Evolutionary conservation across 2,888 invertebrate species (phyloP).

Genomic region (Hyalella azteca): DNA sequence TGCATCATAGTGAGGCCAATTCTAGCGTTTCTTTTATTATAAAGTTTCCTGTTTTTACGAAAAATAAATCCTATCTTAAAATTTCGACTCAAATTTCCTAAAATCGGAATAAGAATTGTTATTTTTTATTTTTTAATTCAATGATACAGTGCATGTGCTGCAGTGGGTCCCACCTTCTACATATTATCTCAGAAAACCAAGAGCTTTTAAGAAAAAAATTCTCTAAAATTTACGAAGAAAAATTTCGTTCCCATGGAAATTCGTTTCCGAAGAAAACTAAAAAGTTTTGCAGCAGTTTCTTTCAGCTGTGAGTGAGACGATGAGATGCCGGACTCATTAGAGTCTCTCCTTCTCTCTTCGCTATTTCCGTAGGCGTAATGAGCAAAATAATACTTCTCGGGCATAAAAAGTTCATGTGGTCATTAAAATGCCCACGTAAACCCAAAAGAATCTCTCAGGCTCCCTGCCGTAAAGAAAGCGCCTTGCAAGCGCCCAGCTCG

Average conservation of each 20-base stretch:
- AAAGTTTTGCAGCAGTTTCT: background rate
- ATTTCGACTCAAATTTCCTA: too few species aligned
- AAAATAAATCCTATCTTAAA: too few species aligned
- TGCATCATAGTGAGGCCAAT: too few species aligned
- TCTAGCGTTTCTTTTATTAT: too few species aligned
- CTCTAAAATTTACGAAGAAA: background rate
- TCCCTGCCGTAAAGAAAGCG: background rate
- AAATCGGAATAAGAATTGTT: too few species aligned
- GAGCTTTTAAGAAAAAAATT: background rate
- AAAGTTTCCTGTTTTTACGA: too few species aligned
- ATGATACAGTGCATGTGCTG: too few species aligned
- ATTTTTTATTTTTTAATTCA: too few species aligned
- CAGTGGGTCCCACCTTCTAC: too few species aligned
- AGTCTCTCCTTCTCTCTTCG: background rate
- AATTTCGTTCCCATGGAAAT: background rate
- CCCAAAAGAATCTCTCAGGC: background rate
- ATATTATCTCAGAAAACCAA: background rate
- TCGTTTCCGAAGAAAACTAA: background rate
- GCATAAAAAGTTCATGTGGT: slow-evolving; percentile 1
- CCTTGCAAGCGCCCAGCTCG: background rate
- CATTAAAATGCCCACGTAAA: slow-evolving; percentile 7
- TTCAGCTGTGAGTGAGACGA: background rate
- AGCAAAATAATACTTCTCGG: slow-evolving; percentile 5
- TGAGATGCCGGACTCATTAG: background rate
- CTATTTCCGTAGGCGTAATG: slow-evolving; percentile 2